Base-by-base conservation (phyloP, 2,888 invertebrate species). In the Hydraecia micacea region DNA sequence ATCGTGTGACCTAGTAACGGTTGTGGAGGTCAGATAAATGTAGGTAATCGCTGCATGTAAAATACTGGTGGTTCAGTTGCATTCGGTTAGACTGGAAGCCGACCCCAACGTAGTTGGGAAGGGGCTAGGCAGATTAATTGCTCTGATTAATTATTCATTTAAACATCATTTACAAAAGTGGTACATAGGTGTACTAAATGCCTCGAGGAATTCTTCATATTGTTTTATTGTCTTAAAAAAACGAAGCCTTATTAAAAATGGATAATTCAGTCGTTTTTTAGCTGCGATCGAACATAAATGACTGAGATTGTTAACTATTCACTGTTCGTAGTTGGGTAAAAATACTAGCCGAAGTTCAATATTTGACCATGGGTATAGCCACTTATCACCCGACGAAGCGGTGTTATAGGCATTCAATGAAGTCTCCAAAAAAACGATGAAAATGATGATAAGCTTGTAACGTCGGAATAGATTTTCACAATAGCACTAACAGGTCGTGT, bases 381-480 rank as follows among this genome's bases (percentile, higher is more conserved):
- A 79, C 13, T 52, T 49, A 60, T 52, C n/a, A 42, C 1, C 18
- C 0, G n/a, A 39, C 21, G 0, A 70, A 52, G 8, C 18, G 21
- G n/a, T 15, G 2, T 21, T 39, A 74, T 60, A 67, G n/a, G 13
- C 75, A 78, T 79, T 81, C 32, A 84, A 71, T 68, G 28, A 62
- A 67, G n/a, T n/a, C 11, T 1, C 25, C 28, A 81, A 46, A 69
- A 60, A 77, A 65, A 32, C 13, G 1, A 74, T 75, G 36, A 60
- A 77, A 65, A 32, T 9, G 1, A 74, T 75, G 36, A 58, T 52
- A 3, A 8, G 80, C 80, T 80, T 83, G 80, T 80, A 85, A 63
- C 66, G 58, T 71, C 32, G 13, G 15, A 58, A 52, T 62, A 52
- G 7, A 71, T 63, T 28, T 32, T 28, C 65, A 83, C 80, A 80